These are phyloP conservation scores for Microhierax caerulescens DNA, from an alignment of 2,797 vertebrate genomes.

Conservation along the genomic window DNA sequence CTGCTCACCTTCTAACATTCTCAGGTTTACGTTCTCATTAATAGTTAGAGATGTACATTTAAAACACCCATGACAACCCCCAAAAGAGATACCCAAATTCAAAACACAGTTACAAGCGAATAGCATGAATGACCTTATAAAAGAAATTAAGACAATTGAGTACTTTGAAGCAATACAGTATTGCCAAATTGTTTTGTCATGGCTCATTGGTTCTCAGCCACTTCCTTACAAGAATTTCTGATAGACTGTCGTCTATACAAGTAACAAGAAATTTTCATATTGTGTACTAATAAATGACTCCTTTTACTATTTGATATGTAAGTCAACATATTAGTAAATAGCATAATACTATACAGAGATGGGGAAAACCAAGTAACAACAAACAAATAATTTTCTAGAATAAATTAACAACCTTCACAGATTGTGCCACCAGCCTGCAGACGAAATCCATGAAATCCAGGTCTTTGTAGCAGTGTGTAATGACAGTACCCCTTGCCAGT, in stretches of 20 bases:
- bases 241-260: background rate
- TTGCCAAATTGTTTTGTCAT: background rate
- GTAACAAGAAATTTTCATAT: background rate
- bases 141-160: background rate
- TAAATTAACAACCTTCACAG: conserved; percentile 83
- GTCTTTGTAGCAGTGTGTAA: conserved; percentile 93
- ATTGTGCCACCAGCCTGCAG: conserved; percentile 86
- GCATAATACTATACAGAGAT: background rate
- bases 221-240: background rate
- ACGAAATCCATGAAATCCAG: conserved; percentile 96
- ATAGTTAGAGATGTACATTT: background rate
- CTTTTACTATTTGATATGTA: background rate
- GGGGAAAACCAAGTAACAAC: background rate
- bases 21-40: background rate
- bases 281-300: background rate
- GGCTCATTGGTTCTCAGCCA: background rate
- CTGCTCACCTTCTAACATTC: background rate
- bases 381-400: background rate
- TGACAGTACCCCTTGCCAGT: conserved; percentile 85
- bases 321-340: background rate
- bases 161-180: background rate
- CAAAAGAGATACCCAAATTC: background rate
- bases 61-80: background rate
- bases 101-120: background rate
- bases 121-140: background rate